Evolutionary conservation across 2,888 invertebrate species (phyloP).

Genomic region (Orchesella flavescens): DNA sequence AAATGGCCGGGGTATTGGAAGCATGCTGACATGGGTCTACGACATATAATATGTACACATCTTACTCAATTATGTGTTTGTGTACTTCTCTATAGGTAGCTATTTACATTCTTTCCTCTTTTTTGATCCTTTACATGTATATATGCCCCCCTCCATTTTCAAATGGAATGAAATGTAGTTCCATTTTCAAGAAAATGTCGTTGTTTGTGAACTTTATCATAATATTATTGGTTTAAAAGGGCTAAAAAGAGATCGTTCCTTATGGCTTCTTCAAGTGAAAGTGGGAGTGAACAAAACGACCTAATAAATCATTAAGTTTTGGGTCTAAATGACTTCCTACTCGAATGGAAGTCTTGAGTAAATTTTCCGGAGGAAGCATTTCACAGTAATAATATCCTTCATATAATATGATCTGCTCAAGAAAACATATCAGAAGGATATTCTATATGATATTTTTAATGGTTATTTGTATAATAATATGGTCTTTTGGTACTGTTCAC

Average conservation of each 20-base stretch:
- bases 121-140: neutral
- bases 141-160: neutral
- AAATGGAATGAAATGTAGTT: neutral
- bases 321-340: slow-evolving; percentile 49
- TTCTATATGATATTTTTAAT: no score
- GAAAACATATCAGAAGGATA: no score
- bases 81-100: neutral
- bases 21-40: neutral
- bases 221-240: slow-evolving; percentile 4
- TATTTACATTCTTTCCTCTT: neutral
- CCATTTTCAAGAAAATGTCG: slow-evolving; percentile 6
- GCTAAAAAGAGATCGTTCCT: neutral
- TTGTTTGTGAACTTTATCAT: slow-evolving; percentile 16
- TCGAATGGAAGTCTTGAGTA: slow-evolving; percentile 9
- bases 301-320: slow-evolving; percentile 55
- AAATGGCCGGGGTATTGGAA: neutral
- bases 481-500: no score
- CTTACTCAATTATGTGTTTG: no score
- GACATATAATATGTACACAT: neutral
- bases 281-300: slow-evolving; percentile 55
- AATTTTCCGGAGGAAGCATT: slow-evolving; percentile 29
- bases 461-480: no score
- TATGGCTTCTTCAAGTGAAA: slow-evolving; percentile 14
- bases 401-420: neutral
- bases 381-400: neutral